These are phyloP conservation scores for Sminthopsis crassicaudata DNA, from an alignment of 2,113 vertebrate species.

Conservation along the genomic window DNA sequence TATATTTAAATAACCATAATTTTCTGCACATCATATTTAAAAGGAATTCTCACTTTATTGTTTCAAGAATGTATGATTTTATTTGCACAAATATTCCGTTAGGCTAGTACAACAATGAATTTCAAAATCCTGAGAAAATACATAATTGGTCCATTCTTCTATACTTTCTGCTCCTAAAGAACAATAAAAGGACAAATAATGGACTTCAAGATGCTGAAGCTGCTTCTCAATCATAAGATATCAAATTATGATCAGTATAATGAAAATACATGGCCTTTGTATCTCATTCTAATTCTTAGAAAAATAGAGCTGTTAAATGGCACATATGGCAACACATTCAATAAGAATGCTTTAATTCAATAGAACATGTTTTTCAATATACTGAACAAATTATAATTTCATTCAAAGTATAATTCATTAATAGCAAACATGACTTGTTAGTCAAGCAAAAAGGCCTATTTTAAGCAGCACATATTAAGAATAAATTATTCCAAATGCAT, in stretches of 20 bases:
- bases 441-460: neutral
- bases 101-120: neutral
- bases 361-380: neutral
- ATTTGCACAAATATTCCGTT: neutral
- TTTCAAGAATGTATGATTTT: neutral
- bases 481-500: neutral
- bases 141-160: neutral
- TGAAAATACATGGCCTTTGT: neutral
- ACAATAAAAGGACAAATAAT: neutral
- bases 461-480: neutral
- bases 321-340: neutral
- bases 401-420: neutral
- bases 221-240: neutral
- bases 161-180: neutral
- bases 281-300: neutral
- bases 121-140: neutral
- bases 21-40: neutral
- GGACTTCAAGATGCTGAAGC: neutral
- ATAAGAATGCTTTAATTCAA: neutral
- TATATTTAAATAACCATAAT: neutral
- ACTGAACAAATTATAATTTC: neutral
- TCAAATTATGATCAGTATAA: neutral
- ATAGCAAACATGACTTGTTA: neutral
- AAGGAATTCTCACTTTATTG: neutral
- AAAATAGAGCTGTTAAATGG: neutral